Evolutionary conservation across 2,113 vertebrate species (phyloP), one percentile per base, ranked within the genome.

Genomic region (Hippopotamus amphibius): DNA sequence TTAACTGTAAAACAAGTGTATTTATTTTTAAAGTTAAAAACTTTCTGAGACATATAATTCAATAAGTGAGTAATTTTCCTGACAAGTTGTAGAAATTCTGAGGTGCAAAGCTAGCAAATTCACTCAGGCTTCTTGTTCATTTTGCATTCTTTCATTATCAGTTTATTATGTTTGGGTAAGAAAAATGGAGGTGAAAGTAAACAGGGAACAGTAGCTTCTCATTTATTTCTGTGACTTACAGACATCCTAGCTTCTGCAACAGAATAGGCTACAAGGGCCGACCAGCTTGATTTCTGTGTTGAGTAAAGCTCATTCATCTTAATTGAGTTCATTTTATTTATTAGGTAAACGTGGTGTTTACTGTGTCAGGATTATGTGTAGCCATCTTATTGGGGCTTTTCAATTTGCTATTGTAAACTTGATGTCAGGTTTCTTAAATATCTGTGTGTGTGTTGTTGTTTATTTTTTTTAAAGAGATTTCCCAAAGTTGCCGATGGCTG

Each of bases 381-480:
- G 76, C 41, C 81, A 41, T 90, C 26, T 82, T 93, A 82, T 84
- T 96, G 90, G 96, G 77, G 65, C 46, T 95, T 12, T 81, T 94
- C 88, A 94, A 37, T 95, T 87, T 95, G 82, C 69, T 90, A 55
- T 55, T 95, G 68, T 90, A 80, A 95, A 90, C 65, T 93, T 93
- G 43, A 86, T 90, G 76, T 43, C 65, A 95, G 68, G 43, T 80
- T 93, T 97, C 84, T 95, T 69, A 97, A 97, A 92, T 97, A 76
- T 95, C 26, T 97, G 33, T 96, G 68, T 97, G 77, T 90, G 94
- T 93, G 43, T 87, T 94, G 83, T 88, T 96, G 72, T 96, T 93
- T 90, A 30, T 88, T 76, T 92, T 93, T 95, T 97, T 95, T 76
- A 61, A 95, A 97, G 92, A 93, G 80, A 94, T 96, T 96, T 92